phyloP scores from a whole-genome alignment of 2,888 invertebrate genomes.

The Cecidostiba fungosa region DNA sequence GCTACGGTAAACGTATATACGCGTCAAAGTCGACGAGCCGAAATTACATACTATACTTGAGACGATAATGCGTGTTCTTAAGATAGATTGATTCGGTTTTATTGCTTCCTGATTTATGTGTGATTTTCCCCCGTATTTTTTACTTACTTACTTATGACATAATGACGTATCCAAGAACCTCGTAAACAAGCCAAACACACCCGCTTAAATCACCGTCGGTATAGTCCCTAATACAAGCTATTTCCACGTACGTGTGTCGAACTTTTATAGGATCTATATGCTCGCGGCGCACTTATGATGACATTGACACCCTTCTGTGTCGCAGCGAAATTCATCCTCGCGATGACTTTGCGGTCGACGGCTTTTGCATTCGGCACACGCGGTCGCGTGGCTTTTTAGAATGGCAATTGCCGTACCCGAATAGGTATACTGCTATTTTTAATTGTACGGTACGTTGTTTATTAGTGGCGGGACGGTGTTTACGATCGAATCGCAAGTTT shows the following conservation, averaged over 20 bases:
- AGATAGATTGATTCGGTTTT: not conserved
- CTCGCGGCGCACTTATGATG: constrained; percentile 36
- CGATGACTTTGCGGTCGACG: not conserved
- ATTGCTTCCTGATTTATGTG: not conserved
- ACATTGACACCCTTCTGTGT: constrained; percentile 59
- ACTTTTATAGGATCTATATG: no score
- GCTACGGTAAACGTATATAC: not conserved
- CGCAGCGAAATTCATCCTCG: constrained; percentile 35
- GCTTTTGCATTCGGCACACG: constrained; percentile 13
- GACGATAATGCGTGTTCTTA: not conserved
- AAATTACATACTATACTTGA: not conserved
- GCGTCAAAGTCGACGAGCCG: not conserved
- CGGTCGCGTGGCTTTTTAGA: not conserved
- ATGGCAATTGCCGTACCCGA: not conserved
- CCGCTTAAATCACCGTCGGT: not conserved
- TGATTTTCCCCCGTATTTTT: not conserved
- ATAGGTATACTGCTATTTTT: not conserved
- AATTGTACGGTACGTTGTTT: not conserved
- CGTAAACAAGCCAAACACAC: no score
- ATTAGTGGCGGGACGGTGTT: not conserved
- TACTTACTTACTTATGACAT: no score
- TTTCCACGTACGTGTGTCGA: no score
- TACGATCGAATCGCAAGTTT: not conserved
- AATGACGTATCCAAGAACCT: no score
- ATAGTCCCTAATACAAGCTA: not conserved